phyloP scores from a whole-genome alignment of 2,888 invertebrate species.

The Drosophila kanekoi region DNA sequence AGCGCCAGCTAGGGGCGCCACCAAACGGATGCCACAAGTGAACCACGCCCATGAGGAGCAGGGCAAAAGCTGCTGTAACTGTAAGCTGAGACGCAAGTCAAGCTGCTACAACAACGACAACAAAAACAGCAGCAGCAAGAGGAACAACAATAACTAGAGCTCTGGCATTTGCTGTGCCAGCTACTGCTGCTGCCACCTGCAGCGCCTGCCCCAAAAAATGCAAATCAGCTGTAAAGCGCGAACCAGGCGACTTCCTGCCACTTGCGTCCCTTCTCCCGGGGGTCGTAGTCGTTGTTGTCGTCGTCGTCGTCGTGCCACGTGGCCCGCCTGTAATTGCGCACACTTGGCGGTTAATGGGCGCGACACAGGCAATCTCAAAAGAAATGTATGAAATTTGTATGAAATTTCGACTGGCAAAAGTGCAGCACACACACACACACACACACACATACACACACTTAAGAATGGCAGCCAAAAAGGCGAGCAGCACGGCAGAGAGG shows the following conservation, averaged over 20 bases:
- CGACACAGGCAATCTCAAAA: constrained; percentile 78
- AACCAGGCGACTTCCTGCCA: constrained; percentile 48
- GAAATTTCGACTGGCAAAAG: constrained; percentile 70
- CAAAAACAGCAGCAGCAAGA: too few relatives aligned
- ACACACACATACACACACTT: too few relatives aligned
- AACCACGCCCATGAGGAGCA: constrained; percentile 33
- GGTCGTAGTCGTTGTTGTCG: too few relatives aligned
- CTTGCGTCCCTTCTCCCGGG: constrained; percentile 3
- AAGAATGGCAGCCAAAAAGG: too few relatives aligned
- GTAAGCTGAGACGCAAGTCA: constrained; percentile 47
- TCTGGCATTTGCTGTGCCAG: constrained; percentile 10
- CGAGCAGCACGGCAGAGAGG: background rate
- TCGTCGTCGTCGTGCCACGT: constrained; percentile 32
- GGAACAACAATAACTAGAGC: constrained; percentile 7
- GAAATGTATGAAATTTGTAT: constrained; percentile 78
- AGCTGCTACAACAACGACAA: constrained; percentile 42
- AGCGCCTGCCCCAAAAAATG: constrained; percentile 74
- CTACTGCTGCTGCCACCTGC: constrained; percentile 56
- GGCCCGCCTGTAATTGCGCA: constrained; percentile 69
- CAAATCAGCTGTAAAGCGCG: constrained; percentile 76
- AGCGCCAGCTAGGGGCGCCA: constrained; percentile 6
- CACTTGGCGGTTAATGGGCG: constrained; percentile 78
- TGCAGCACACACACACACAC: constrained; percentile 60
- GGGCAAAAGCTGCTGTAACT: constrained; percentile 57
- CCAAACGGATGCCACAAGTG: constrained; percentile 79